phyloP scores from a whole-genome alignment of 2,888 invertebrate genomes.

The Arge pagana region DNA sequence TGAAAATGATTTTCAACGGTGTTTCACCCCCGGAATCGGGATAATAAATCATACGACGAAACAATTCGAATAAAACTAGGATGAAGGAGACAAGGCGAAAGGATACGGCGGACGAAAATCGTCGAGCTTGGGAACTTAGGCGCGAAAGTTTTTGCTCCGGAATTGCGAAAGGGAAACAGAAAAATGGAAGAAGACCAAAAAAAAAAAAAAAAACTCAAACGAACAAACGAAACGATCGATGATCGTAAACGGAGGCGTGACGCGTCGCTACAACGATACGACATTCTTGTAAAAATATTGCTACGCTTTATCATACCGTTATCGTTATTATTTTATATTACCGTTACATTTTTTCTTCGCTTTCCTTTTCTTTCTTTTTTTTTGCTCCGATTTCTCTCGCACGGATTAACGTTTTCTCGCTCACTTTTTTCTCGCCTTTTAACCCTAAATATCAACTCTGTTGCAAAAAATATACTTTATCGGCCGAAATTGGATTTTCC shows the following conservation, averaged over 20 bases:
- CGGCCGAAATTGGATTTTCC: slow-evolving; percentile 27
- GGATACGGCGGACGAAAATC: no score
- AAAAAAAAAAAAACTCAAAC: slow-evolving; percentile 9
- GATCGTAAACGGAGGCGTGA: slow-evolving; percentile 35
- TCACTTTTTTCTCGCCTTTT: slow-evolving; percentile 21
- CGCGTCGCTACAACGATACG: slow-evolving; percentile 42
- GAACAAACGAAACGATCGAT: slow-evolving; percentile 27
- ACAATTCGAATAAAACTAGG: no score
- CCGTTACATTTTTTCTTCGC: slow-evolving; percentile 30
- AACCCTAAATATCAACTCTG: slow-evolving; percentile 27
- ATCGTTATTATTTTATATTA: neutral
- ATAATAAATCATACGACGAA: no score
- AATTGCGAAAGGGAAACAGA: slow-evolving; percentile 27
- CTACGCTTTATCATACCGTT: slow-evolving; percentile 38
- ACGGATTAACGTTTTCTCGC: slow-evolving; percentile 23
- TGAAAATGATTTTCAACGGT: no score
- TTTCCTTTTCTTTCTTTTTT: slow-evolving; percentile 23
- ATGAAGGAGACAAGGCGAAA: no score
- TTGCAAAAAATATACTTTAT: slow-evolving; percentile 42
- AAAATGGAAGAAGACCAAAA: slow-evolving; percentile 11
- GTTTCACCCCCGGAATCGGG: no score
- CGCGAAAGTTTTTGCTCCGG: no score
- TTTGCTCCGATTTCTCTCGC: neutral
- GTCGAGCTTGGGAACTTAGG: no score
- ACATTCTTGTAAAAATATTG: slow-evolving; percentile 52